Percentiles rank a stretch among this genome's conserved stretches.
Conservation (phyloP, 2,113 vertebrate species). For the Candoia aspera region DNA sequence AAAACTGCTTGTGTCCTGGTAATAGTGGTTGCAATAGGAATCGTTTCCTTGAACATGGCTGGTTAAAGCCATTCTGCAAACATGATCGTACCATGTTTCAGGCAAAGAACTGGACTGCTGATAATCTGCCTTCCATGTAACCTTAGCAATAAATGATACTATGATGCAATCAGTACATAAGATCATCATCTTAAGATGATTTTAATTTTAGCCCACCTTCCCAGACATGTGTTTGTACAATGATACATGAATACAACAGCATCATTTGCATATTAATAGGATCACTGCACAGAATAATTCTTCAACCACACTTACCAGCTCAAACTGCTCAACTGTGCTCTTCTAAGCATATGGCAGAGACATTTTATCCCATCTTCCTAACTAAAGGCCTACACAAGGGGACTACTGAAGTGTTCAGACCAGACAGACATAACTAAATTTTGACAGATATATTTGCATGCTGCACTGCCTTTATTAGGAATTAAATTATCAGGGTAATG, state of each 20-base stretch:
- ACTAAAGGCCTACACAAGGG: neutral
- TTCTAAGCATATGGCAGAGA: neutral
- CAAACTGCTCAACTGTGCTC: neutral
- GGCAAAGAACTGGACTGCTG: neutral
- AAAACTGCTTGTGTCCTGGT: neutral
- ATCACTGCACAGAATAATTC: neutral
- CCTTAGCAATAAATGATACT: neutral
- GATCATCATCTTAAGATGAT: neutral
- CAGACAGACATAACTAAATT: rapidly evolving
- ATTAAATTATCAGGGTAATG: constrained; percentile 51
- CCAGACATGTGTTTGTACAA: neutral
- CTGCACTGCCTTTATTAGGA: constrained; percentile 22
- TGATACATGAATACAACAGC: neutral
- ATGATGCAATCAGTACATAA: neutral
- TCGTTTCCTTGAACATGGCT: too few species aligned
- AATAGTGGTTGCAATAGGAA: too few species aligned
- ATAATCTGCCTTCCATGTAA: neutral
- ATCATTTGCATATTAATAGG: neutral
- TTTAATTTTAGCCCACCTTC: neutral
- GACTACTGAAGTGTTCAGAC: neutral
- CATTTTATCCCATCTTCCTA: neutral
- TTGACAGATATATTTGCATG: neutral
- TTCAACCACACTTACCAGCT: neutral
- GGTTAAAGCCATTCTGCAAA: neutral
- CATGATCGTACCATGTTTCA: neutral